Evolutionary conservation across 2,888 invertebrate species (phyloP).

Genomic region (Torymus aiolomorphi): DNA sequence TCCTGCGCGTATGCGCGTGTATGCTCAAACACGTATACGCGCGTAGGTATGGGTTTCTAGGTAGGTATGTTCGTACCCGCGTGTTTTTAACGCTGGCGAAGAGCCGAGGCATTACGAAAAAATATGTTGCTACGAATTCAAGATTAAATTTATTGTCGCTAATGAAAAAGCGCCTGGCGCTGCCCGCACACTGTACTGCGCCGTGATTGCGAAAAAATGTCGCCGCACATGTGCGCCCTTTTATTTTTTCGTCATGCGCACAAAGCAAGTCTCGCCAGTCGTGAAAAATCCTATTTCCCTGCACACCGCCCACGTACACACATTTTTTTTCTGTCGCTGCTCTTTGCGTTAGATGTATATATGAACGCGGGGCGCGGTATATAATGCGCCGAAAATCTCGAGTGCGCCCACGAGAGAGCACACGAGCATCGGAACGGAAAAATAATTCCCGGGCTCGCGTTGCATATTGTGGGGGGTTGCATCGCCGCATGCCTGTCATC

Average conservation of each 20-base stretch:
- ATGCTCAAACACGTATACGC: no score
- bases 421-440: no score
- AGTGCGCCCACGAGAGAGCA: no score
- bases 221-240: not conserved
- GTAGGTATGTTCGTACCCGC: no score
- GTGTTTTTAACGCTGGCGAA: no score
- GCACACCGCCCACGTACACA: no score
- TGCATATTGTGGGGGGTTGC: conserved; percentile 3
- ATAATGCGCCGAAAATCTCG: conserved; percentile 1
- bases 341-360: no score
- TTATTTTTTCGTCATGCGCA: conserved; percentile 9
- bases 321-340: no score
- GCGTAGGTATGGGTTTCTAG: no score
- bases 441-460: not conserved
- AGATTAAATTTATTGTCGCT: conserved; percentile 48
- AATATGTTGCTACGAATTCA: conserved; percentile 42
- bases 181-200: conserved; percentile 12
- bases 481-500: conserved; percentile 41
- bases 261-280: conserved; percentile 12
- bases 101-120: conserved; percentile 52
- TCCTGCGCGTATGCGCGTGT: no score
- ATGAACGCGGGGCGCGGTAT: not conserved
- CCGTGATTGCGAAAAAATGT: conserved; percentile 47
- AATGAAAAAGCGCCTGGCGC: conserved; percentile 39
- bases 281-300: not conserved